Evolutionary conservation across 2,797 vertebrate species (phyloP).

Genomic region (Falco naumanni): DNA sequence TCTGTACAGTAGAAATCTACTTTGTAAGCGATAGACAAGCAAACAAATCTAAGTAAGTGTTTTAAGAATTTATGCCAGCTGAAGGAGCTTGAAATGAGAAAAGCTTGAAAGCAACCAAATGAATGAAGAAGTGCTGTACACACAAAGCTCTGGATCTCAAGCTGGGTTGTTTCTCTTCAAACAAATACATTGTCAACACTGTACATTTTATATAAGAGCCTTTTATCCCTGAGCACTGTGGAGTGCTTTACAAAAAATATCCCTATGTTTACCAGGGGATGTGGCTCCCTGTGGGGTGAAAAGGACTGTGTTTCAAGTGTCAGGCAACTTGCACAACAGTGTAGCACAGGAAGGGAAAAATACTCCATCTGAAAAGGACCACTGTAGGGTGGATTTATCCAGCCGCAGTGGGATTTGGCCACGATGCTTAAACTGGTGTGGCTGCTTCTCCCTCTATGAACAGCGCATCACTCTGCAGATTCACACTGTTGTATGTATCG

Average conservation of each 20-base stretch:
- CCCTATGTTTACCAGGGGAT: not conserved
- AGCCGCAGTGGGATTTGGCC: not conserved
- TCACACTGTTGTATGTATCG: not conserved
- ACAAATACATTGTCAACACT: slow-evolving; percentile 48
- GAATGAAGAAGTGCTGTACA: slow-evolving; percentile 28
- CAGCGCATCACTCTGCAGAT: not conserved
- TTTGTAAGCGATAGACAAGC: slow-evolving; percentile 16
- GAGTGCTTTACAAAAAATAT: slow-evolving; percentile 28
- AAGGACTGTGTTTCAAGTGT: slow-evolving; percentile 1
- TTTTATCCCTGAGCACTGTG: slow-evolving; percentile 14
- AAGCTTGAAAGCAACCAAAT: slow-evolving; percentile 51
- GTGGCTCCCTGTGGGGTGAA: not conserved
- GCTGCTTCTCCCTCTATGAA: not conserved
- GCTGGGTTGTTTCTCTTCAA: slow-evolving; percentile 43
- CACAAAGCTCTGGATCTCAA: slow-evolving; percentile 35
- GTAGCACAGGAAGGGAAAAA: not conserved
- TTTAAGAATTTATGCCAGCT: slow-evolving; percentile 46
- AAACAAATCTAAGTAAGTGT: slow-evolving; percentile 43
- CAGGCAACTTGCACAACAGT: not conserved
- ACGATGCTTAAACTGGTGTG: not conserved
- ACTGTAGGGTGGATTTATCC: not conserved
- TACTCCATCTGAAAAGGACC: not conserved
- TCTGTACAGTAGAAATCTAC: not conserved
- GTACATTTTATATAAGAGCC: slow-evolving; percentile 48
- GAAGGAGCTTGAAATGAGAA: slow-evolving; percentile 43